Evolutionary conservation across 2,888 invertebrate species (phyloP), one percentile per base, ranked within the genome.

Genomic region (Dryocosmus kuriphilus): DNA sequence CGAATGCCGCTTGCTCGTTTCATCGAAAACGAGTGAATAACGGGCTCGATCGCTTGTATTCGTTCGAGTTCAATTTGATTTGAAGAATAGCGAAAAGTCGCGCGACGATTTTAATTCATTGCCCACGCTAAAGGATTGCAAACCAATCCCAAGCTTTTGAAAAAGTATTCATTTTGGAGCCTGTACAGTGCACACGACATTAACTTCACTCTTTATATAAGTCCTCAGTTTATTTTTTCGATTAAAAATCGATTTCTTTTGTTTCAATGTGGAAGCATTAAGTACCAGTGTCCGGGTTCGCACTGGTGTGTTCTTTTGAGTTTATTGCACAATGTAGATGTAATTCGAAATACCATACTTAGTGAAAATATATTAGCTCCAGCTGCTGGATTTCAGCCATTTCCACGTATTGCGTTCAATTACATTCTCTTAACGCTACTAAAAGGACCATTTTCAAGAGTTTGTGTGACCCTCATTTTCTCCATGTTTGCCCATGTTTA

Each of bases 331-430:
- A 30, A 27, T 46, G 41, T 67, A 46, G 41, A 71, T 24, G 46
- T 71, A 71, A 71, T 71, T 71, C 30, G 46, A 46, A 41, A 71
- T 46, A 71, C 71, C 71, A 46, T 46, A 71, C 46, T 27, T 51
- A 51, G n/a, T 27, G 14, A 51, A 30, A 46, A 71, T 27, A 41
- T 46, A 71, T 71, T 71, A 51, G 71, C 51, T 51, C 11, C 71
- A 71, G 46, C 71, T 71, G 71, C 71, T 30, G 51, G 27, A 51
- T 51, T 71, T 51, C 9, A 24, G 46, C 71, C 71, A 65, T 65
- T 41, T 65, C 6, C 65, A 38, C 65, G 35, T 67, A 67, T 71
- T 46, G 30, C n/a, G 51, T 71, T 46, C 46, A 46, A 71, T 71
- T 71, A 71, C 30, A 46, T 24, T 46, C 51, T 51, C 27, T 71